These are phyloP conservation scores for Cavia aperea DNA, from an alignment of 2,113 vertebrate genomes.

Conservation along the genomic window DNA sequence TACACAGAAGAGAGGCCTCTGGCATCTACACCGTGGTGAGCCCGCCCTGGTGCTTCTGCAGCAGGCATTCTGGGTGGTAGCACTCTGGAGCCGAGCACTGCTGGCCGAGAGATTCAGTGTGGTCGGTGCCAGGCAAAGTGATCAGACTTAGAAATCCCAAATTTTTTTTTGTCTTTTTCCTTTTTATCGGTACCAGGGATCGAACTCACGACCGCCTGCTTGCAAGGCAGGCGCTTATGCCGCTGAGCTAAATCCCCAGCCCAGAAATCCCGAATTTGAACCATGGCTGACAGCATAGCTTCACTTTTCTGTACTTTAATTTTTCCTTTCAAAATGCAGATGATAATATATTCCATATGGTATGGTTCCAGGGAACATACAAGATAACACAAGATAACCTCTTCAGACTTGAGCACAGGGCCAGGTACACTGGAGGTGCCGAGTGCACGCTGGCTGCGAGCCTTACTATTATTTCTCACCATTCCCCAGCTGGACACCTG, in stretches of 20 bases:
- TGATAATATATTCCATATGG: background rate
- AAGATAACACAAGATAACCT: background rate
- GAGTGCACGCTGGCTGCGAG: background rate
- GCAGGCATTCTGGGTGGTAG: background rate
- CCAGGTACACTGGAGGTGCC: background rate
- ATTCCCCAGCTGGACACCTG: slow-evolving; percentile 54
- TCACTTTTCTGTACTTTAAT: background rate
- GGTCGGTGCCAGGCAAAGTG: background rate
- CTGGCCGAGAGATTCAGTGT: background rate
- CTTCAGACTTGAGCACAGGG: background rate
- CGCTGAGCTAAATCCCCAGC: too few relatives aligned
- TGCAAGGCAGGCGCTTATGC: too few relatives aligned
- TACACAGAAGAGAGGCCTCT: background rate
- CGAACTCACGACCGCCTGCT: too few relatives aligned
- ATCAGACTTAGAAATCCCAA: background rate
- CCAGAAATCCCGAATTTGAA: background rate
- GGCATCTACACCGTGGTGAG: background rate
- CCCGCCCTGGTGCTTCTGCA: background rate
- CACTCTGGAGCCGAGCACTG: too few relatives aligned
- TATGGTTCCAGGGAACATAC: background rate
- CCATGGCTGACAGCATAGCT: background rate
- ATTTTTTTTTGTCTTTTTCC: background rate
- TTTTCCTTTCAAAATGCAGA: background rate
- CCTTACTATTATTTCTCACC: background rate
- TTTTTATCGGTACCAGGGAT: too few relatives aligned